A percentile compares a stretch with the other conserved stretches of the same genome.
Conservation (phyloP, 2,797 vertebrate species). For the Aldrovandia affinis region DNA sequence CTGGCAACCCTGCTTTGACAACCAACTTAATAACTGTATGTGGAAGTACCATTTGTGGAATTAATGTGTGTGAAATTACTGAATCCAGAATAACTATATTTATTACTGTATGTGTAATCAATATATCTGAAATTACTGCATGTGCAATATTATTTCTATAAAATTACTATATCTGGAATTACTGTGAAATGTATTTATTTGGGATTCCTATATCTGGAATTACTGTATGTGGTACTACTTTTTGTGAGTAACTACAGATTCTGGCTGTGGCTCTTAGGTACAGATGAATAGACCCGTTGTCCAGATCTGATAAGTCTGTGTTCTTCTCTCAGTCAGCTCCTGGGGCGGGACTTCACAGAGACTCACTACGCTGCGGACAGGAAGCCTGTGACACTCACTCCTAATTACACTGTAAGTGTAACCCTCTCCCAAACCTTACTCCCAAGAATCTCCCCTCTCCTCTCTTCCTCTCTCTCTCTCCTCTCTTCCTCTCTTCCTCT, state of each 20-base stretch:
- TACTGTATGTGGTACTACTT: neutral
- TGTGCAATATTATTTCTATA: no score
- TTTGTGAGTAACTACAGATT: neutral
- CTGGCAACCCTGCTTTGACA: no score
- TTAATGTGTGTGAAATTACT: no score
- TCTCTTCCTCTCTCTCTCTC: neutral
- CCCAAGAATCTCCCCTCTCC: neutral
- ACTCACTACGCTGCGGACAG: conserved; percentile 71
- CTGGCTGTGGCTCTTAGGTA: neutral
- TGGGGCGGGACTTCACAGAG: conserved; percentile 73
- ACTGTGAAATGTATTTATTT: neutral
- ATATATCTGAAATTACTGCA: neutral
- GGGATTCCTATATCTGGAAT: neutral
- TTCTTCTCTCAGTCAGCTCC: conserved; percentile 65
- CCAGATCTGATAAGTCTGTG: conserved; percentile 6
- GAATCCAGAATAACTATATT: neutral
- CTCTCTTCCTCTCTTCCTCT: neutral
- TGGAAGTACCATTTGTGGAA: no score
- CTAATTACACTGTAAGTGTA: conserved; percentile 68
- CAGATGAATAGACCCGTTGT: neutral
- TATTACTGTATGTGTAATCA: neutral
- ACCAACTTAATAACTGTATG: no score
- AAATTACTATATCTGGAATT: neutral
- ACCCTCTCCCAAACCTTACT: neutral
- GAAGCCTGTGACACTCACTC: conserved; percentile 63